phyloP scores from a whole-genome alignment of 2,797 vertebrate genomes.

The Micrastur ruficollis region DNA sequence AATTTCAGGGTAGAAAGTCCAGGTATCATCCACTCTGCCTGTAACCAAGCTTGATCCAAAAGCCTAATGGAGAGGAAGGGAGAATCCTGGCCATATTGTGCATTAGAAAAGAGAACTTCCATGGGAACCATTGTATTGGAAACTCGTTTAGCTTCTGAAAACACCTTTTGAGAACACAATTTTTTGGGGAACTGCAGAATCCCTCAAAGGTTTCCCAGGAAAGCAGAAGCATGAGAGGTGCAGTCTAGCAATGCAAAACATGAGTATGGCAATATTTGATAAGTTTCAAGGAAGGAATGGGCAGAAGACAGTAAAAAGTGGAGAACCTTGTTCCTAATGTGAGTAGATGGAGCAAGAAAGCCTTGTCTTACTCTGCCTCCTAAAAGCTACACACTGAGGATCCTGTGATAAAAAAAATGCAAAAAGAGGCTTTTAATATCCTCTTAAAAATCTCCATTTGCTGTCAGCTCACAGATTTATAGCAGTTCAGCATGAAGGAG shows the following conservation, averaged over 20 bases:
- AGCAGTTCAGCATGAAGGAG: neutral
- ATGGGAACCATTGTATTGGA: neutral
- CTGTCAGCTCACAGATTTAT: neutral
- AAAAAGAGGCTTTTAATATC: neutral
- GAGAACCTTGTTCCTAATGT: neutral
- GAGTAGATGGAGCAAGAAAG: neutral
- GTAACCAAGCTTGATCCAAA: neutral
- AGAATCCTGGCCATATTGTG: neutral
- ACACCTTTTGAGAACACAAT: neutral
- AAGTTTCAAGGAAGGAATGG: neutral
- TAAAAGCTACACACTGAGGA: neutral
- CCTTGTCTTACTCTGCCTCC: neutral
- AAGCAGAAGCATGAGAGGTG: neutral
- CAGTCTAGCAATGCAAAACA: neutral
- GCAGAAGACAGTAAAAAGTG: neutral
- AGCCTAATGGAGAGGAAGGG: neutral
- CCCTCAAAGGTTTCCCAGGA: neutral
- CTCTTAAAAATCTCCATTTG: neutral
- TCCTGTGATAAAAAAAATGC: neutral
- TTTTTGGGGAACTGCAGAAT: neutral
- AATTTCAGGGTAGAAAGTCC: neutral
- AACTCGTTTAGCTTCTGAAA: neutral
- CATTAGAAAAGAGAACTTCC: neutral
- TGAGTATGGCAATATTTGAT: neutral
- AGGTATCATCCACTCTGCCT: neutral